Conservation (phyloP, 2,113 vertebrate species). For the Abramis brama region DNA sequence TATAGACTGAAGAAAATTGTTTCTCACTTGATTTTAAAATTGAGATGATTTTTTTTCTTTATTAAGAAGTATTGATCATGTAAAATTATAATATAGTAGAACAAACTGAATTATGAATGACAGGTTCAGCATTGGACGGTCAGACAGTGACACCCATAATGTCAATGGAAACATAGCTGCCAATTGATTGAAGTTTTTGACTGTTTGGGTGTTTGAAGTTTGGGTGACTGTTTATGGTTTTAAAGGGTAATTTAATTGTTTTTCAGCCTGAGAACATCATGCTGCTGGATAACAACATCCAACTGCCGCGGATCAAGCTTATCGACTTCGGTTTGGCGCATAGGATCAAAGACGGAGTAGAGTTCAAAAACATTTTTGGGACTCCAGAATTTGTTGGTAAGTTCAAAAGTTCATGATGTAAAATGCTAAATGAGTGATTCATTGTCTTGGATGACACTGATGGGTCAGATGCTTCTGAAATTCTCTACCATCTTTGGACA, state of each 20-base stretch:
- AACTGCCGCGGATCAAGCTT: slow-evolving; percentile 90
- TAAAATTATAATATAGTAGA: neutral
- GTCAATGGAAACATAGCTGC: neutral
- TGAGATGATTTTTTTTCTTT: neutral
- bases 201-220: no score
- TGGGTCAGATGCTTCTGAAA: slow-evolving; percentile 7
- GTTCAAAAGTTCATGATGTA: slow-evolving; percentile 49
- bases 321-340: slow-evolving; percentile 97
- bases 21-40: neutral
- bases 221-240: neutral
- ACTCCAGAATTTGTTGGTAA: slow-evolving; percentile 97
- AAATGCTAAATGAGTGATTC: slow-evolving; percentile 8
- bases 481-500: slow-evolving; percentile 35
- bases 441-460: neutral
- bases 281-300: slow-evolving; percentile 89
- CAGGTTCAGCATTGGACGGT: neutral
- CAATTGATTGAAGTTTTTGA: neutral
- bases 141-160: neutral
- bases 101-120: neutral
- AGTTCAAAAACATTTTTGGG: slow-evolving; percentile 98
- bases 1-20: neutral
- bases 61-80: neutral
- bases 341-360: slow-evolving; percentile 90
- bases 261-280: slow-evolving; percentile 98
- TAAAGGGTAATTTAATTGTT: slow-evolving; percentile 50